Percentiles rank a stretch among this genome's conserved stretches.
These are phyloP conservation scores for Alligator sinensis DNA, from an alignment of 2,113 vertebrate species.

Conservation along the genomic window DNA sequence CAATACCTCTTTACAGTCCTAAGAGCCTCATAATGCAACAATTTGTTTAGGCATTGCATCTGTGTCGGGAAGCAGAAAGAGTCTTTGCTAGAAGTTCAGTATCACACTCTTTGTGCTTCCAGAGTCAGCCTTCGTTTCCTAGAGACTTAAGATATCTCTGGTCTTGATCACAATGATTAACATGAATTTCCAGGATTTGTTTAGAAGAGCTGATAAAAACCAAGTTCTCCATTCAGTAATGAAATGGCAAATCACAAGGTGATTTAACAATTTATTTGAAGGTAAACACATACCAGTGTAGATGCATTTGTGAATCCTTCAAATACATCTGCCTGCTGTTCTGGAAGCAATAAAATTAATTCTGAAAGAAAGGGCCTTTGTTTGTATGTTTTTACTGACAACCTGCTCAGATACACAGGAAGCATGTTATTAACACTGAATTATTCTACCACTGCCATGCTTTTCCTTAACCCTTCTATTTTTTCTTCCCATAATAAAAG, in stretches of 20 bases:
- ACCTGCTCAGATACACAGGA: neutral
- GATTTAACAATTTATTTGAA: neutral
- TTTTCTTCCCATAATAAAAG: neutral
- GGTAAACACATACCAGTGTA: neutral
- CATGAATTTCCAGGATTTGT: no score
- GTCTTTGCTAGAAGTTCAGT: accelerated
- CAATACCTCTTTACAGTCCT: neutral
- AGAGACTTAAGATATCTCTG: neutral
- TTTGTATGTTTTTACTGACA: neutral
- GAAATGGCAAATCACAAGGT: neutral
- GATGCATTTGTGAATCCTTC: slow-evolving; percentile 21
- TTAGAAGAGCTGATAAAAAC: no score
- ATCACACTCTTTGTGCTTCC: neutral
- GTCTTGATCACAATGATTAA: neutral
- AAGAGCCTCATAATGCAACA: neutral
- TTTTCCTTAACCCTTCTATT: neutral
- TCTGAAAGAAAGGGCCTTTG: slow-evolving; percentile 37
- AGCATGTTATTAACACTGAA: neutral
- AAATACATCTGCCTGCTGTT: neutral
- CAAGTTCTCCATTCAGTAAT: no score
- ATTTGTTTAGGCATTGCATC: neutral
- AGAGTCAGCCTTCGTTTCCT: neutral
- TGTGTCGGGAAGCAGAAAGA: neutral
- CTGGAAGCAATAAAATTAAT: slow-evolving; percentile 40
- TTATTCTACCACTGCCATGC: neutral